Percentiles rank a stretch among this genome's conserved stretches.
Conservation (phyloP, 2,888 invertebrate genomes). For the Sycophila texana region DNA sequence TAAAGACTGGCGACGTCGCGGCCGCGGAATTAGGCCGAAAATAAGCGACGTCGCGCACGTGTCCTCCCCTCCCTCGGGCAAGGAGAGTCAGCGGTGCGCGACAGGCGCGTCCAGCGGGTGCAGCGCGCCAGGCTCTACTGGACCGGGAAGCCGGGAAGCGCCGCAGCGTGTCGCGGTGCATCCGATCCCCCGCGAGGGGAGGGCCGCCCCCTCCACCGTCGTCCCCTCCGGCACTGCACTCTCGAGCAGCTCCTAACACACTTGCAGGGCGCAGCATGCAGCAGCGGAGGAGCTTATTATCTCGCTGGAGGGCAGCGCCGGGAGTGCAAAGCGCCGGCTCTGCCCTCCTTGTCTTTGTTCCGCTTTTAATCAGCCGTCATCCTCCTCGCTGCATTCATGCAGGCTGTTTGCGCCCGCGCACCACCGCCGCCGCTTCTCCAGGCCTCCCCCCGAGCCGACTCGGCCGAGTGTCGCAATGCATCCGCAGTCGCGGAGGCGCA, state of each 20-base stretch:
- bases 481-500: conserved; percentile 68
- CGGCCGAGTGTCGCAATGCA: conserved; percentile 72
- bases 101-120: not conserved
- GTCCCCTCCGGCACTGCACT: not conserved
- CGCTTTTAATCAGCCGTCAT: conserved; percentile 16
- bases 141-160: conserved; percentile 59
- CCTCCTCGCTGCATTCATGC: conserved; percentile 52
- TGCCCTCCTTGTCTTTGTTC: not conserved
- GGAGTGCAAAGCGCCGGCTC: not conserved
- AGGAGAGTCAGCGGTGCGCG: not conserved
- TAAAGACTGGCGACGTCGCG: not conserved
- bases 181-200: conserved; percentile 61
- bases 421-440: conserved; percentile 3
- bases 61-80: too few species aligned
- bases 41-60: too few species aligned
- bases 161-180: conserved; percentile 71
- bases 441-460: conserved; percentile 2
- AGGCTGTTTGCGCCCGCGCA: conserved; percentile 1
- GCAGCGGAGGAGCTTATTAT: conserved; percentile 48
- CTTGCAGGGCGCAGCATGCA: conserved; percentile 9
- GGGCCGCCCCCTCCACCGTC: not conserved
- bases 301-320: not conserved
- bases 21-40: not conserved
- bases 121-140: conserved; percentile 40
- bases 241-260: not conserved